Percentiles rank a stretch among this genome's conserved stretches.
Evolutionary conservation across 2,888 invertebrate genomes (phyloP).

Genomic region (Mythimna pallens): DNA sequence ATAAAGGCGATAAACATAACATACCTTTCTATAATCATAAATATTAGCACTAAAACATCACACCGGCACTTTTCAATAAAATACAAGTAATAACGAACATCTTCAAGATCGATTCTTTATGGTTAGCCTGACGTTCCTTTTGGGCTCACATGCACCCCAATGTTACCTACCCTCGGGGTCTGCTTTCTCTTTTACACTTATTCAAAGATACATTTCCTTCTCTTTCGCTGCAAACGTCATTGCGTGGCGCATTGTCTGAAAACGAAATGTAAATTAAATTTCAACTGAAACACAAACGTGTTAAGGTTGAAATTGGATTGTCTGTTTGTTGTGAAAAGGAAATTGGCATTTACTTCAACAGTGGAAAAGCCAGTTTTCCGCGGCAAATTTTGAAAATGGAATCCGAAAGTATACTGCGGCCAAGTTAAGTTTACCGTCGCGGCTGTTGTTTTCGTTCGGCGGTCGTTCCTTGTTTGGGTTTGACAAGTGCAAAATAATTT

Average conservation of each 20-base stretch:
- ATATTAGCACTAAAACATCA: conserved; percentile 42
- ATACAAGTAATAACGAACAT: conserved; percentile 67
- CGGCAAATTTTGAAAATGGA: conserved; percentile 87
- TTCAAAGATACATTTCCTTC: conserved; percentile 68
- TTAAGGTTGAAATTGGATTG: conserved; percentile 72
- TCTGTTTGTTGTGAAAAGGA: conserved; percentile 77
- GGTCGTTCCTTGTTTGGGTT: conserved; percentile 58
- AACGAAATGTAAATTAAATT: conserved; percentile 64
- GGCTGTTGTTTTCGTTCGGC: conserved; percentile 67
- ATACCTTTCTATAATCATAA: conserved; percentile 10
- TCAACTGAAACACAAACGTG: conserved; percentile 62
- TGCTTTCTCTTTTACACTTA: conserved; percentile 74
- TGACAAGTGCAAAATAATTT: conserved; percentile 68
- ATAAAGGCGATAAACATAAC: conserved; percentile 1
- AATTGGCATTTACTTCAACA: conserved; percentile 89
- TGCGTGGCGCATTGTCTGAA: conserved; percentile 89
- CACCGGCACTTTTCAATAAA: conserved; percentile 51
- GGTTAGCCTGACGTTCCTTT: conserved; percentile 78
- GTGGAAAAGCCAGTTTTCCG: conserved; percentile 89
- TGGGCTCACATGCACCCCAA: conserved; percentile 85
- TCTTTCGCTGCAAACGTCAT: conserved; percentile 86
- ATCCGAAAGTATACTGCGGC: conserved; percentile 78
- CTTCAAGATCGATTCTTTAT: conserved; percentile 88
- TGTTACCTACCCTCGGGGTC: conserved; percentile 77
- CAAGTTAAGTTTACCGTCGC: conserved; percentile 70